Conservation (phyloP, 2,888 invertebrate species). For the Ormyrus pomaceus region DNA sequence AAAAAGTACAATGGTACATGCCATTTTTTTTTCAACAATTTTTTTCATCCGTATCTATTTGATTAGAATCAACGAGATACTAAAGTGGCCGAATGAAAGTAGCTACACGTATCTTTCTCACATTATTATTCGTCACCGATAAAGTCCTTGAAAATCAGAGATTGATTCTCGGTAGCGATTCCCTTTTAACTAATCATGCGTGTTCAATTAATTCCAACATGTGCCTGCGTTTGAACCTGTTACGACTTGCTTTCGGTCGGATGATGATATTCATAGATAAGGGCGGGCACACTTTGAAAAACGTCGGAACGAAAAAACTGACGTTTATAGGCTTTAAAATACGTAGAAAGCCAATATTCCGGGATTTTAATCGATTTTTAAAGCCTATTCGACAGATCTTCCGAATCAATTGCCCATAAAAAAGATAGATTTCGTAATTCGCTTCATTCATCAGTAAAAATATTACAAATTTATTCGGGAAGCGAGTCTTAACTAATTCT, state of each 20-base stretch:
- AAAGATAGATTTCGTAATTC: slow-evolving; percentile 21
- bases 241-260: slow-evolving; percentile 35
- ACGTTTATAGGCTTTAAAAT: slow-evolving; percentile 50
- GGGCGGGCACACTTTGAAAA: slow-evolving; percentile 30
- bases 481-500: slow-evolving; percentile 6
- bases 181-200: slow-evolving; percentile 41
- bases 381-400: slow-evolving; percentile 18
- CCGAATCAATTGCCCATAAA: slow-evolving; percentile 16
- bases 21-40: no score
- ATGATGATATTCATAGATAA: slow-evolving; percentile 47
- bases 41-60: no score
- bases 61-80: no score
- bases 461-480: neutral
- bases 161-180: slow-evolving; percentile 49
- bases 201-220: slow-evolving; percentile 49
- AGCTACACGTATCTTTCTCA: neutral
- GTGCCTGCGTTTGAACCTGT: slow-evolving; percentile 35
- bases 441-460: neutral
- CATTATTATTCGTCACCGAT: slow-evolving; percentile 5
- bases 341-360: slow-evolving; percentile 28
- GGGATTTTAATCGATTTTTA: slow-evolving; percentile 33
- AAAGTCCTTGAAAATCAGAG: slow-evolving; percentile 22
- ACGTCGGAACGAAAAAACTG: slow-evolving; percentile 28
- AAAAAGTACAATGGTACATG: no score
- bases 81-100: neutral